Conservation (phyloP, 2,888 invertebrate genomes). For the Deilephila elpenor region DNA sequence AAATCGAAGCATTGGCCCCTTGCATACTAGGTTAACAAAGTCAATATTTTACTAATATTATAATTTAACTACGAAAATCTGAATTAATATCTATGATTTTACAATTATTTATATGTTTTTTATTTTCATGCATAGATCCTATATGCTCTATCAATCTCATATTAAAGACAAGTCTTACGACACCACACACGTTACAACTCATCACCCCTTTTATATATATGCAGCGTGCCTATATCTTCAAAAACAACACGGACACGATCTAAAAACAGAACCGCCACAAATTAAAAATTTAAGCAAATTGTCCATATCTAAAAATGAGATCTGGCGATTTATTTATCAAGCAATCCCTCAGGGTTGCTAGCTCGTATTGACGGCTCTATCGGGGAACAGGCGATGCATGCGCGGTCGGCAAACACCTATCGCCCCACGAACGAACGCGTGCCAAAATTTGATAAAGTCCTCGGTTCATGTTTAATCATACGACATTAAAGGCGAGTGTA, state of each 20-base stretch:
- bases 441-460: slow-evolving; percentile 83
- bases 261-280: background rate
- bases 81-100: too few relatives aligned
- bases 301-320: slow-evolving; percentile 27
- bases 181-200: too few relatives aligned
- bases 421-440: slow-evolving; percentile 76
- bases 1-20: too few relatives aligned
- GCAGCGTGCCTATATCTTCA: background rate
- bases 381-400: slow-evolving; percentile 69
- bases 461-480: slow-evolving; percentile 81
- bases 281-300: slow-evolving; percentile 1
- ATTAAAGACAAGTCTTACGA: too few relatives aligned
- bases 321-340: slow-evolving; percentile 60
- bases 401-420: slow-evolving; percentile 77
- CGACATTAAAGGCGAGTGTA: slow-evolving; percentile 70
- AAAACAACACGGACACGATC: too few relatives aligned
- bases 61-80: too few relatives aligned
- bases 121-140: too few relatives aligned
- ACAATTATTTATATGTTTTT: too few relatives aligned
- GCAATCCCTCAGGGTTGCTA: slow-evolving; percentile 76
- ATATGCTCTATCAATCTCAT: too few relatives aligned
- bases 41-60: too few relatives aligned
- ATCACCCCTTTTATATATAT: background rate
- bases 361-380: slow-evolving; percentile 79
- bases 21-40: too few relatives aligned